Percentiles rank a stretch among this genome's conserved stretches.
Conservation (phyloP, 1,140 invertebrate genomes). For the Orchesella cincta region DNA sequence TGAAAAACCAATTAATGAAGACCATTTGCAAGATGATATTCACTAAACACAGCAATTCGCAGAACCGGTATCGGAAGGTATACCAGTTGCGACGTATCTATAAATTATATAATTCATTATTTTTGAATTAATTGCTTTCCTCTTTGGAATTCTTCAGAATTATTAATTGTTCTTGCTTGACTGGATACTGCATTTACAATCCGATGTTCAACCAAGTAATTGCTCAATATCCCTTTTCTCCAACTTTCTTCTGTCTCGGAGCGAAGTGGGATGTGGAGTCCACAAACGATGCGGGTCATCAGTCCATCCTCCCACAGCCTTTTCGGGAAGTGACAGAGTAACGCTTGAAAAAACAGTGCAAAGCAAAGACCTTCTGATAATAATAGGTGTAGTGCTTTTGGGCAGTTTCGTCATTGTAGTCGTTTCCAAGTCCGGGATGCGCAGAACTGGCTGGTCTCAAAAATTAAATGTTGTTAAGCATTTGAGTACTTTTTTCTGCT, state of each 20-base stretch:
- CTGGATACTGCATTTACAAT: no score
- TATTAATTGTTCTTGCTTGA: no score
- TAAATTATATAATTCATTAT: no score
- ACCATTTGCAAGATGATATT: conserved; percentile 82
- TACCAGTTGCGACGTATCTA: conserved; percentile 78
- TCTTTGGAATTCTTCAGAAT: no score
- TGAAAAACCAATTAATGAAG: conserved; percentile 54
- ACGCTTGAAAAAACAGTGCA: background rate
- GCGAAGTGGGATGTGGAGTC: conserved; percentile 62
- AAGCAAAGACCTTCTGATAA: conserved; percentile 60
- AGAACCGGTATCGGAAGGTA: conserved; percentile 76
- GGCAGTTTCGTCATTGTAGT: conserved; percentile 69
- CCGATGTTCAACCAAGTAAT: conserved; percentile 74
- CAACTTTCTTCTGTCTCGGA: conserved; percentile 69
- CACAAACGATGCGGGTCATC: background rate
- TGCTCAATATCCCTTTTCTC: conserved; percentile 74
- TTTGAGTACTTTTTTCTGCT: no score
- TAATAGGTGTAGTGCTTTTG: conserved; percentile 79
- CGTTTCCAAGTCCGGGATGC: conserved; percentile 58
- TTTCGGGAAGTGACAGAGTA: background rate
- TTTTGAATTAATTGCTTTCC: no score
- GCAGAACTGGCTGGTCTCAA: conserved; percentile 68
- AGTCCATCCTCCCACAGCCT: background rate
- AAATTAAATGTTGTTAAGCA: no score
- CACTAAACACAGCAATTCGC: conserved; percentile 75